Conservation (phyloP, 2,113 vertebrate species). For the Hipposideros armiger region DNA sequence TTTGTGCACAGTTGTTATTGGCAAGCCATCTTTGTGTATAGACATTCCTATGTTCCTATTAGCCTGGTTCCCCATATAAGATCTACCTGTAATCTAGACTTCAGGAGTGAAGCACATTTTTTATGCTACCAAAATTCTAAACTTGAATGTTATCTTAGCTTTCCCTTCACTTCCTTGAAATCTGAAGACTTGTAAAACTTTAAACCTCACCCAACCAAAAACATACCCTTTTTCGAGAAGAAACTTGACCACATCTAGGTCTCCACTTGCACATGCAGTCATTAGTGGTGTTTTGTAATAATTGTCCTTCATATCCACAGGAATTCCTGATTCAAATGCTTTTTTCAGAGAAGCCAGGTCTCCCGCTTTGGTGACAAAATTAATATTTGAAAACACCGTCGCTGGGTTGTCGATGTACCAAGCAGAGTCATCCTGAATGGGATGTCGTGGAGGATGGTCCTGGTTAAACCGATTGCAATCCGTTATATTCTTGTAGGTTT, state of each 20-base stretch:
- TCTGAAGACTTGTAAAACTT: background rate
- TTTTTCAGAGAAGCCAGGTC: constrained; percentile 93
- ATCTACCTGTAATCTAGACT: background rate
- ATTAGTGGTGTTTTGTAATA: constrained; percentile 96
- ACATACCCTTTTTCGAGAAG: constrained; percentile 93
- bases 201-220: background rate
- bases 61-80: background rate
- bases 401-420: constrained; percentile 93
- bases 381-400: constrained; percentile 90
- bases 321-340: constrained; percentile 91
- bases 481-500: constrained; percentile 85
- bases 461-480: constrained; percentile 86
- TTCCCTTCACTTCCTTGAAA: background rate
- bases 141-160: background rate
- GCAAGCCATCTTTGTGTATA: background rate
- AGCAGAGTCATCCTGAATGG: constrained; percentile 92
- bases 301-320: constrained; percentile 92
- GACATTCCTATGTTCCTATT: background rate
- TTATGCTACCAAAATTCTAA: background rate
- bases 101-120: background rate
- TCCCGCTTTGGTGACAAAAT: constrained; percentile 90
- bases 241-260: constrained; percentile 89
- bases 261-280: constrained; percentile 92
- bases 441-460: constrained; percentile 90
- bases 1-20: background rate